Base-by-base conservation (phyloP, 1,140 invertebrate genomes). In the Polypedilum pembai region DNA sequence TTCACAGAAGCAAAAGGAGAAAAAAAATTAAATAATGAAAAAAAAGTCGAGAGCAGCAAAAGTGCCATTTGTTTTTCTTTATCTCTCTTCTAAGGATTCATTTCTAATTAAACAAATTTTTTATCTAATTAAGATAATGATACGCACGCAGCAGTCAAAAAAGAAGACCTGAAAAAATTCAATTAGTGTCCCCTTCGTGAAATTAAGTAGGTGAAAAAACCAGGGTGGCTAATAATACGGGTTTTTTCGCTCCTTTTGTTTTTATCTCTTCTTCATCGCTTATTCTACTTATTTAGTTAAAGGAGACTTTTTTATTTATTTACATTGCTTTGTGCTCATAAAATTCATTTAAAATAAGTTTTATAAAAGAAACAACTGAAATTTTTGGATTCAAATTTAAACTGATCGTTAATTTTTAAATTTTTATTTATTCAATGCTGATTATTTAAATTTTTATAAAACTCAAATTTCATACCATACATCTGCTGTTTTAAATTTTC, bases 91-190 rank as follows among this genome's bases (percentile, higher is more conserved):
- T 69, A 21, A 69, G 20, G 65, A 69, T 69, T 69, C 65, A 18
- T 21, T 69, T 69, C 65, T 69, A 69, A 69, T 69, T 69, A 69
- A 69, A 69, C 65, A 69, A 69, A 69, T 69, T 69, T 69, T 21
- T 69, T 69, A 69, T 69, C 65, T 69, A 69, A 69, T 69, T 69
- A 69, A 69, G 65, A 69, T 69, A 69, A 69, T 69, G 65, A 69
- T 69, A 69, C 65, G 65, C 12, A 56, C 45, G 45, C 45, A 56
- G n/a, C 24, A 33, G n/a, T n/a, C 45, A n/a, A 12, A 56, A 56
- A 18, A 18, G 20, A 69, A 69, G 65, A 69, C 65, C 65, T 69
- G 65, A 69, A 69, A 69, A 69, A 69, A 69, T 69, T 69, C 65
- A 69, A 69, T 69, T 69, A 69, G 65, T 21, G 65, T 69, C 4